Evolutionary conservation across 2,888 invertebrate genomes (phyloP).

Genomic region (Chrysomela aeneicollis): DNA sequence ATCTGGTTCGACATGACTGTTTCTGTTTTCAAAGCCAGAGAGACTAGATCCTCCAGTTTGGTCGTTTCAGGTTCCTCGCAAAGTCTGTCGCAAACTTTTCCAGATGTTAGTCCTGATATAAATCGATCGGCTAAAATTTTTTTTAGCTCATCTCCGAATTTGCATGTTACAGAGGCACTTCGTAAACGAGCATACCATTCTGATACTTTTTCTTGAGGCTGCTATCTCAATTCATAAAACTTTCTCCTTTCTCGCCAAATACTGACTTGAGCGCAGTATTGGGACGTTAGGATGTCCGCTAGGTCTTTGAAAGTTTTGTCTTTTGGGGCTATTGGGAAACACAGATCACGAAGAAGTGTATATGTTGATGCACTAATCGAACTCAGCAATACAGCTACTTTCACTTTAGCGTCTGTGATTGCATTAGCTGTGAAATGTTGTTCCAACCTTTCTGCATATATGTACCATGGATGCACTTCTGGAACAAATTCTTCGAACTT

Average conservation of each 20-base stretch:
- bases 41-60: conserved; percentile 11
- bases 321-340: conserved; percentile 25
- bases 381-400: conserved; percentile 2
- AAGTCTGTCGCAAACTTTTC: conserved; percentile 12
- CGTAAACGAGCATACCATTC: conserved; percentile 20
- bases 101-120: conserved; percentile 7
- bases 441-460: too few relatives aligned
- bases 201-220: background rate
- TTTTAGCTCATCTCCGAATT: conserved; percentile 7
- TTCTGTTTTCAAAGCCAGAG: conserved; percentile 16
- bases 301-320: conserved; percentile 15
- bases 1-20: conserved; percentile 1
- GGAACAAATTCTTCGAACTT: too few relatives aligned
- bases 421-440: too few relatives aligned
- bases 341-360: conserved; percentile 17
- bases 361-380: background rate
- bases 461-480: too few relatives aligned
- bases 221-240: conserved; percentile 19
- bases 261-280: conserved; percentile 8
- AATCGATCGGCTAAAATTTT: conserved; percentile 12
- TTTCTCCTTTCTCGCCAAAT: conserved; percentile 21
- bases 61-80: too few relatives aligned
- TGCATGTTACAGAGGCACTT: conserved; percentile 14
- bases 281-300: background rate
- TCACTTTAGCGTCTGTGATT: conserved; percentile 11